Evolutionary conservation across 2,797 vertebrate genomes (phyloP).

Genomic region (Natrix natrix): DNA sequence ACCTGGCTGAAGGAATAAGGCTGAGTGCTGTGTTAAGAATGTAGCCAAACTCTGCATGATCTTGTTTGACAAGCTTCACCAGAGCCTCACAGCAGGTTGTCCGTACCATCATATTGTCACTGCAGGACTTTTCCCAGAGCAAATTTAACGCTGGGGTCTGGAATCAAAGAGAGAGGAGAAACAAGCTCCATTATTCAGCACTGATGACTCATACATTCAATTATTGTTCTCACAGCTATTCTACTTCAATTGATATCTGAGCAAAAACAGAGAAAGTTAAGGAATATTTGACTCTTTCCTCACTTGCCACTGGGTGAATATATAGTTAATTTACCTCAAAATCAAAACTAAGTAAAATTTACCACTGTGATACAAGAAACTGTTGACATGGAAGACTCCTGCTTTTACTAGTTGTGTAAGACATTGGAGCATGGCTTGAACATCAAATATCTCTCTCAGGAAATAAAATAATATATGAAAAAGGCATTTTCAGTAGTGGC

Average conservation of each 20-base stretch:
- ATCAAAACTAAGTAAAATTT: not conserved
- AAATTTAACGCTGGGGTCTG: conserved; percentile 86
- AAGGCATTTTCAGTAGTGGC: not conserved
- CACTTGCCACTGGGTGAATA: too few species aligned
- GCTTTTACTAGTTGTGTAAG: not conserved
- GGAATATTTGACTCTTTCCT: not conserved
- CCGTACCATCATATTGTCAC: conserved; percentile 77
- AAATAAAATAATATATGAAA: not conserved
- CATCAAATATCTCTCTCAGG: not conserved
- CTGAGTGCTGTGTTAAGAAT: conserved; percentile 86
- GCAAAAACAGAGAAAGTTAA: not conserved
- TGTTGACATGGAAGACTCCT: not conserved
- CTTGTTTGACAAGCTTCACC: conserved; percentile 87
- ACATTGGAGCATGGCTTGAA: not conserved
- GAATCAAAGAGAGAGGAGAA: conserved; percentile 38
- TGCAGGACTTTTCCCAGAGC: conserved; percentile 92
- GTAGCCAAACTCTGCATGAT: conserved; percentile 83
- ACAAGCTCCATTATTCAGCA: not conserved
- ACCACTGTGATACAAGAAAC: not conserved
- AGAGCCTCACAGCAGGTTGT: conserved; percentile 86
- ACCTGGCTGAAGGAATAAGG: conserved; percentile 91
- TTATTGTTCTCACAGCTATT: not conserved
- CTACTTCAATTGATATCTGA: not conserved
- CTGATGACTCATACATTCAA: not conserved
- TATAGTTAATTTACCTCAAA: not conserved